These are phyloP conservation scores for Meta bourneti DNA, from an alignment of 2,888 invertebrate genomes.

Conservation along the genomic window DNA sequence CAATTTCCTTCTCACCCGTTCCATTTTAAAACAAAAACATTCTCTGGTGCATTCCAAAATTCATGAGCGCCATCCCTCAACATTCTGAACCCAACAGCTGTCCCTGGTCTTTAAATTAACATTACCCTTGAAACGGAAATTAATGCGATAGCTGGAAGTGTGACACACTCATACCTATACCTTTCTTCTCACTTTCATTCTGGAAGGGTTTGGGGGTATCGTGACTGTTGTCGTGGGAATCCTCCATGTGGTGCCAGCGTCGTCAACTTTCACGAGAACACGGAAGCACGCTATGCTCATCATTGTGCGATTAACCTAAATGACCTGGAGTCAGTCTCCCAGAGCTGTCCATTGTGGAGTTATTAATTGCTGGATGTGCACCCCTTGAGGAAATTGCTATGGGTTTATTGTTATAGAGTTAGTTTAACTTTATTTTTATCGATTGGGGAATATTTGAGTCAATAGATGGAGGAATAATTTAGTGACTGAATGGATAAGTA, in stretches of 20 bases:
- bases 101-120: background rate
- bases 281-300: conserved; percentile 33
- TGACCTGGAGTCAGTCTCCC: conserved; percentile 42
- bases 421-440: background rate
- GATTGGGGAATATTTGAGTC: background rate
- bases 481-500: too few species aligned
- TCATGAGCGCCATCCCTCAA: background rate
- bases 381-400: too few species aligned
- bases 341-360: background rate
- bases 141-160: background rate
- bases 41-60: background rate
- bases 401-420: background rate
- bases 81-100: background rate
- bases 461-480: too few species aligned
- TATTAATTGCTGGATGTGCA: conserved; percentile 26
- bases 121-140: conserved; percentile 1
- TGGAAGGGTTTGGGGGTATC: conserved; percentile 5
- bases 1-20: background rate
- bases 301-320: conserved; percentile 50
- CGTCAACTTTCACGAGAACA: conserved; percentile 20
- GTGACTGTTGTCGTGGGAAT: conserved; percentile 51
- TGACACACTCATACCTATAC: background rate
- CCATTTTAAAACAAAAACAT: too few species aligned
- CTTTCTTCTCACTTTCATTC: conserved; percentile 23
- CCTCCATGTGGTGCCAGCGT: conserved; percentile 27